Evolutionary conservation across 2,113 vertebrate species (phyloP).

Genomic region (Podarcis cretensis): DNA sequence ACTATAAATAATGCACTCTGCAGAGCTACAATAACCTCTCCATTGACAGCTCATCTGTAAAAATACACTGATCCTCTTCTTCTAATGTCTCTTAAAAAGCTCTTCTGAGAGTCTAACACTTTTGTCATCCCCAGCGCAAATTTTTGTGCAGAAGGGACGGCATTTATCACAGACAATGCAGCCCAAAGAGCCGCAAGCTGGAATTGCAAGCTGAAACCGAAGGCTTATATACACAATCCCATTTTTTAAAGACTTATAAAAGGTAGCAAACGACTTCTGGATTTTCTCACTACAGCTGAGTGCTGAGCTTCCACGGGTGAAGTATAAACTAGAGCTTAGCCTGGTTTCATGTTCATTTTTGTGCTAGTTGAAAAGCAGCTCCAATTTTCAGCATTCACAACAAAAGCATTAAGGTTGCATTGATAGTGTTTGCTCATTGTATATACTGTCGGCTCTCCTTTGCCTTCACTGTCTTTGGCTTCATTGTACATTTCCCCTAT

Average conservation of each 20-base stretch:
- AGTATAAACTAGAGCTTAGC: background rate
- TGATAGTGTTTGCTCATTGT: background rate
- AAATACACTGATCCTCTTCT: constrained; percentile 26
- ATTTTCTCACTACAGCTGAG: background rate
- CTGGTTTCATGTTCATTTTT: background rate
- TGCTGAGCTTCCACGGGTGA: background rate
- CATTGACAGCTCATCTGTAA: constrained; percentile 28
- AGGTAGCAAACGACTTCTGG: background rate
- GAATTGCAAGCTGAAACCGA: background rate
- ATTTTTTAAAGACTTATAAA: constrained; percentile 3
- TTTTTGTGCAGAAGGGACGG: background rate
- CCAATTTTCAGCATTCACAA: background rate
- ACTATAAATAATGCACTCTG: constrained; percentile 37
- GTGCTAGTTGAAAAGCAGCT: background rate
- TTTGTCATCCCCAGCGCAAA: constrained; percentile 13
- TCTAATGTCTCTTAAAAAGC: constrained; percentile 23
- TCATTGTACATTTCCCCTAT: background rate
- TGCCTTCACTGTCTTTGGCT: background rate
- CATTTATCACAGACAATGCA: background rate
- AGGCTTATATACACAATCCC: background rate
- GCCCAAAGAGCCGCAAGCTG: background rate
- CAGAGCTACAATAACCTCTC: constrained; percentile 14
- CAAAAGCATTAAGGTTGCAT: background rate
- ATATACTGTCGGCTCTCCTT: background rate
- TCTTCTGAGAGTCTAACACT: constrained; percentile 1